phyloP scores from a whole-genome alignment of 2,888 invertebrate genomes.

The Blastobasis adustella region DNA sequence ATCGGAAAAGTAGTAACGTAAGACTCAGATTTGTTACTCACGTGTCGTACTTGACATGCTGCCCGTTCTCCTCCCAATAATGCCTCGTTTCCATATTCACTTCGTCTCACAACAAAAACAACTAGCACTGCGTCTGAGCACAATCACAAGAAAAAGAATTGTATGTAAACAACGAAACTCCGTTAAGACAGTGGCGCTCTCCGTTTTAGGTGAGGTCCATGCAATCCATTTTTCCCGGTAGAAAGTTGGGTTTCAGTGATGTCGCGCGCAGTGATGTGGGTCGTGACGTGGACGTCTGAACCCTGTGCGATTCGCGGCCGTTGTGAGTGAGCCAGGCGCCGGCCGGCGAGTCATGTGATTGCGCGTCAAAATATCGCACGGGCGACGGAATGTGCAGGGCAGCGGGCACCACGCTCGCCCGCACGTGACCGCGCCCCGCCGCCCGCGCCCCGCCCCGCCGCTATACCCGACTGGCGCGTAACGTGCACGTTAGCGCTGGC shows the following conservation, averaged over 20 bases:
- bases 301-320: slow-evolving; percentile 31
- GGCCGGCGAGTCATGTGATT: slow-evolving; percentile 55
- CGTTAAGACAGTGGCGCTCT: too few species aligned
- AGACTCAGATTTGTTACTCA: slow-evolving; percentile 31
- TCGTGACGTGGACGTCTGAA: slow-evolving; percentile 26
- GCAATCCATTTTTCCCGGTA: slow-evolving; percentile 38
- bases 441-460: slow-evolving; percentile 9
- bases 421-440: slow-evolving; percentile 41
- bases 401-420: slow-evolving; percentile 1
- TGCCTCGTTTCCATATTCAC: slow-evolving; percentile 61
- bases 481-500: too few species aligned
- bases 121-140: slow-evolving; percentile 34
- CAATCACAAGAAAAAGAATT: slow-evolving; percentile 25
- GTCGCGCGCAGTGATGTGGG: slow-evolving; percentile 16
- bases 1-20: too few species aligned
- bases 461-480: slow-evolving; percentile 20
- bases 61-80: slow-evolving; percentile 66
- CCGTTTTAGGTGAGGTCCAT: slow-evolving; percentile 35
- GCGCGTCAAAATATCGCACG: slow-evolving; percentile 49
- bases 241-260: slow-evolving; percentile 13
- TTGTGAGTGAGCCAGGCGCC: slow-evolving; percentile 32
- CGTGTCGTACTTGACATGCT: slow-evolving; percentile 62
- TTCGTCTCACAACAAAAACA: slow-evolving; percentile 38
- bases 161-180: too few species aligned
- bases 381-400: slow-evolving; percentile 36